A percentile compares a stretch with the other conserved stretches of the same genome.
Conservation (phyloP, 1,140 invertebrate species). For the Magallana ariakensis region DNA sequence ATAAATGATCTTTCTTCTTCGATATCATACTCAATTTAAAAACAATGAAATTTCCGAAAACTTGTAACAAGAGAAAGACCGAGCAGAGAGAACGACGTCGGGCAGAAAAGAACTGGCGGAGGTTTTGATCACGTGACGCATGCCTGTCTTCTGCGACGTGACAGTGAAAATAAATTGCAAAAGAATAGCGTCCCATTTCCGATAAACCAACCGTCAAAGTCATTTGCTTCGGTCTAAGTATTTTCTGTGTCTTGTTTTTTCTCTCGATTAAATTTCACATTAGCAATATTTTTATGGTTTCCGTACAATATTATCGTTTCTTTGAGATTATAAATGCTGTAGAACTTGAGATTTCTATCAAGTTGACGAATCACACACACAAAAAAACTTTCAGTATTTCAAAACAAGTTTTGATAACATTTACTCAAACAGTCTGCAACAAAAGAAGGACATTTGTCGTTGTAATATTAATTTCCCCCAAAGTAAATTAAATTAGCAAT, state of each 20-base stretch:
- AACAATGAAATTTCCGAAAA: conserved; percentile 38
- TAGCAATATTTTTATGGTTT: neutral
- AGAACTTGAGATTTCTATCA: neutral
- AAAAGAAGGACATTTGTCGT: neutral
- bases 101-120: neutral
- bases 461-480: neutral
- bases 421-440: neutral
- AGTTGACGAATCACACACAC: neutral
- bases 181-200: conserved; percentile 16
- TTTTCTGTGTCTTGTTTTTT: conserved; percentile 27
- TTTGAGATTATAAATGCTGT: neutral
- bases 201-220: conserved; percentile 18
- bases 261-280: neutral
- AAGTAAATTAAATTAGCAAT: neutral
- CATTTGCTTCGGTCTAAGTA: conserved; percentile 7
- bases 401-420: neutral
- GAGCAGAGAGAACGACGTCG: neutral
- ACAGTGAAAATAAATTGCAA: conserved; percentile 31
- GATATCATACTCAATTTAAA: conserved; percentile 29
- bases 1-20: conserved; percentile 24
- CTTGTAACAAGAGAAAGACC: conserved; percentile 3
- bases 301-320: neutral
- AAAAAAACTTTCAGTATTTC: neutral
- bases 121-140: conserved; percentile 5
- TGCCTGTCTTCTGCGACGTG: neutral